Evolutionary conservation across 1,140 invertebrate genomes (phyloP).

Genomic region (Drosophila persimilis): DNA sequence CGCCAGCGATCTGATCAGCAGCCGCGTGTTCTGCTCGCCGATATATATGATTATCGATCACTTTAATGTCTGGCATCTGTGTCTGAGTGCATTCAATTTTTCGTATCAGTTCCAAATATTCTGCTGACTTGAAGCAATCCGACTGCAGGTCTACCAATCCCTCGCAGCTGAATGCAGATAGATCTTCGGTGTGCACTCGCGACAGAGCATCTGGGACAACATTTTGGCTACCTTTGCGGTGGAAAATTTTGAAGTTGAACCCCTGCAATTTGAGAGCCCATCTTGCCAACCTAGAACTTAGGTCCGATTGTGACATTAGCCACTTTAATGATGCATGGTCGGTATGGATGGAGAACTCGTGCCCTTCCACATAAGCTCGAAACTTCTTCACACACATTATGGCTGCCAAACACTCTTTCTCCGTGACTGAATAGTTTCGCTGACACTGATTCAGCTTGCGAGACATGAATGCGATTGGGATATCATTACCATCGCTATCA

Average conservation of each 20-base stretch:
- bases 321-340: conserved; percentile 1
- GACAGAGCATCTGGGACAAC: neutral
- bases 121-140: neutral
- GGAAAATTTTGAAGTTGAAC: neutral
- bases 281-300: conserved; percentile 1
- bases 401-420: conserved; percentile 2
- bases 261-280: conserved; percentile 10
- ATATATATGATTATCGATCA: conserved; percentile 5
- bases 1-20: neutral
- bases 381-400: conserved; percentile 15
- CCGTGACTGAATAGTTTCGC: conserved; percentile 1
- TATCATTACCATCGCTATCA: neutral
- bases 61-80: neutral
- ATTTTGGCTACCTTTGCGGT: conserved; percentile 6
- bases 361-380: conserved; percentile 3
- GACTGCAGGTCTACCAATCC: no score
- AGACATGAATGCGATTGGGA: conserved; percentile 5
- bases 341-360: conserved; percentile 10
- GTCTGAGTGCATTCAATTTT: neutral
- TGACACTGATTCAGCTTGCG: conserved; percentile 3
- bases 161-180: neutral
- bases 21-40: conserved; percentile 3
- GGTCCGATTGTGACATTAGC: neutral
- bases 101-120: neutral
- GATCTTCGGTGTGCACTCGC: conserved; percentile 1